Evolutionary conservation across 1,140 invertebrate genomes (phyloP).

Genomic region (Megathymus violae): DNA sequence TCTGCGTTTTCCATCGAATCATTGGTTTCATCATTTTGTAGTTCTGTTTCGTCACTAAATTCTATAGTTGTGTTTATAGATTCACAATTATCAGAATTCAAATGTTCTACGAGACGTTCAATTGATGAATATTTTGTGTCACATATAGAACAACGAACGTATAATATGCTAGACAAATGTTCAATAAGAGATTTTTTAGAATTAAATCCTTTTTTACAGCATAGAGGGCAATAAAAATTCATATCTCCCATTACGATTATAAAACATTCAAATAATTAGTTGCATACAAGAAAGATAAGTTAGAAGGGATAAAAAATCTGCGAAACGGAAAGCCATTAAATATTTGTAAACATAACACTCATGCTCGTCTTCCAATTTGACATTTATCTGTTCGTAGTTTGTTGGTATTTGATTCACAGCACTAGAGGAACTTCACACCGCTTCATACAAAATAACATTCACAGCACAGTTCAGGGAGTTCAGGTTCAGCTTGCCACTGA

Average conservation of each 20-base stretch:
- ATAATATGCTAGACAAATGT: slow-evolving; percentile 85
- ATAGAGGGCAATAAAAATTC: slow-evolving; percentile 85
- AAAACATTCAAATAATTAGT: no score
- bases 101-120: slow-evolving; percentile 83
- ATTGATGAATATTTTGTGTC: slow-evolving; percentile 81
- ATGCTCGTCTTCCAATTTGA: slow-evolving; percentile 48
- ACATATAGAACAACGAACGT: slow-evolving; percentile 85
- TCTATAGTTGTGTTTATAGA: slow-evolving; percentile 27
- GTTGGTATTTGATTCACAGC: slow-evolving; percentile 70
- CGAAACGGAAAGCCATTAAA: slow-evolving; percentile 26
- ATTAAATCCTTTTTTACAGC: slow-evolving; percentile 86
- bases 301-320: background rate
- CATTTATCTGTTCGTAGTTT: slow-evolving; percentile 49
- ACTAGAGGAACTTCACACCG: slow-evolving; percentile 82
- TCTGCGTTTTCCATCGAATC: background rate
- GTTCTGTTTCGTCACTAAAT: slow-evolving; percentile 21
- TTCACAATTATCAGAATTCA: slow-evolving; percentile 67
- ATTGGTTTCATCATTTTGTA: slow-evolving; percentile 26
- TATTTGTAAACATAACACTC: slow-evolving; percentile 62
- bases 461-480: slow-evolving; percentile 42
- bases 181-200: slow-evolving; percentile 84
- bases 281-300: slow-evolving; percentile 6
- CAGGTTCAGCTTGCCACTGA: background rate
- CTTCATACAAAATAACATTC: slow-evolving; percentile 47
- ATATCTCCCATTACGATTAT: slow-evolving; percentile 82